Evolutionary conservation across 2,113 vertebrate species (phyloP).

Genomic region (Nycticorax nycticorax): DNA sequence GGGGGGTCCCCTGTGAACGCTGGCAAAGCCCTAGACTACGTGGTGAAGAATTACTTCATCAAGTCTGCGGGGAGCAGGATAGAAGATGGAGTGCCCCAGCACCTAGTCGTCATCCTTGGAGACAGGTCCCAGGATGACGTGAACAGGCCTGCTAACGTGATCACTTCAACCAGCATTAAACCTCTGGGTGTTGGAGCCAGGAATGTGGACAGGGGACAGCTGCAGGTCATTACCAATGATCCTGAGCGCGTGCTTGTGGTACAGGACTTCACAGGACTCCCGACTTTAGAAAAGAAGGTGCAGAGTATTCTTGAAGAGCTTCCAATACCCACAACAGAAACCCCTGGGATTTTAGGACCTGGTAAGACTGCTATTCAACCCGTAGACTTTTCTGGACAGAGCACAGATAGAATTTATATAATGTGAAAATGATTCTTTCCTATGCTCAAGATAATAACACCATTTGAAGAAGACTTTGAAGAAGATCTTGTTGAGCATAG

Average conservation of each 20-base stretch:
- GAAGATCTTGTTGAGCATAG: background rate
- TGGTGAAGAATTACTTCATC: slow-evolving; percentile 82
- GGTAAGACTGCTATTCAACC: slow-evolving; percentile 41
- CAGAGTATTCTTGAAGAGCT: slow-evolving; percentile 53
- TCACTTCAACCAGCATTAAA: slow-evolving; percentile 74
- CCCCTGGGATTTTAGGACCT: background rate
- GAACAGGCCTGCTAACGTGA: slow-evolving; percentile 70
- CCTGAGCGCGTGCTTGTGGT: slow-evolving; percentile 76
- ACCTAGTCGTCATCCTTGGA: slow-evolving; percentile 90
- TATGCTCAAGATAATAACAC: background rate
- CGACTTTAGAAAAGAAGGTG: slow-evolving; percentile 70
- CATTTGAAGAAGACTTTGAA: background rate
- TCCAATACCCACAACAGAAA: background rate
- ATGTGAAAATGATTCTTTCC: background rate
- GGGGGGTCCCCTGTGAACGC: slow-evolving; percentile 83
- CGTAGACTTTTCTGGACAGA: background rate
- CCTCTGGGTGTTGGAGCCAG: slow-evolving; percentile 84
- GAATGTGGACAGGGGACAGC: slow-evolving; percentile 76
- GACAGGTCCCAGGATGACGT: slow-evolving; percentile 85
- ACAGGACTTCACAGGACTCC: slow-evolving; percentile 78
- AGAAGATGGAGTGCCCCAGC: slow-evolving; percentile 86
- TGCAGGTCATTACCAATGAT: slow-evolving; percentile 76
- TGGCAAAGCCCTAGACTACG: slow-evolving; percentile 85
- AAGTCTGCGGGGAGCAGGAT: slow-evolving; percentile 83
- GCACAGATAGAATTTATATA: background rate